Conservation (phyloP, 2,797 vertebrate species). For the Pangasius krempfi region DNA sequence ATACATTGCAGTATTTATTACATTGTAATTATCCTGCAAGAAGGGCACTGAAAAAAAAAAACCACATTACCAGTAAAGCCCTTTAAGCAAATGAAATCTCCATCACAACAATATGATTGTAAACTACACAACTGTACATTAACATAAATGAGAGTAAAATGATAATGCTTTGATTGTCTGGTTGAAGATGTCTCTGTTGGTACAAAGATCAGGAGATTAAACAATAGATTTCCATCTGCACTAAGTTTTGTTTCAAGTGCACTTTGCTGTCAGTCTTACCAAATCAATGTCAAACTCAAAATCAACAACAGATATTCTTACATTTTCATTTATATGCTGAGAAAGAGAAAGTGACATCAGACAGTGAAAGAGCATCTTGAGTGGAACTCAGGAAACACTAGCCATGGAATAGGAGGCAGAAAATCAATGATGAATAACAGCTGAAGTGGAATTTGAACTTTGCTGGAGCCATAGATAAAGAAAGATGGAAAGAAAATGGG, state of each 20-base stretch:
- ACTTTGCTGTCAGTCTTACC: not conserved
- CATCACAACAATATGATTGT: not conserved
- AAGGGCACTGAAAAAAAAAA: not conserved
- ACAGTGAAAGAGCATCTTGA: constrained; percentile 23
- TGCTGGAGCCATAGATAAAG: constrained; percentile 61
- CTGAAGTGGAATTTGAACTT: constrained; percentile 77
- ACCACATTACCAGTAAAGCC: not conserved
- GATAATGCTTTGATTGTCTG: not conserved
- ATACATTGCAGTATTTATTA: not conserved
- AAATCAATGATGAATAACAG: constrained; percentile 78
- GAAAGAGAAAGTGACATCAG: constrained; percentile 22
- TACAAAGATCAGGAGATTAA: not conserved
- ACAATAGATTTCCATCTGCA: not conserved
- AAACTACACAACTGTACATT: not conserved
- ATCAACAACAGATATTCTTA: not conserved
- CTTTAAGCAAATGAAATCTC: not conserved
- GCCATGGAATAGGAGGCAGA: constrained; percentile 49
- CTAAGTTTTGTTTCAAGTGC: not conserved
- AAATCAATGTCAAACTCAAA: not conserved
- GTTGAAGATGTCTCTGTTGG: not conserved
- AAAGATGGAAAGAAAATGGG: constrained; percentile 12
- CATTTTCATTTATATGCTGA: not conserved
- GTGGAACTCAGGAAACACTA: constrained; percentile 7
- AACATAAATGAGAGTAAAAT: not conserved
- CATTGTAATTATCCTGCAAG: not conserved